Evolutionary conservation across 2,888 invertebrate genomes (phyloP), one percentile per base, ranked within the genome.

Genomic region (Dinocampus coccinellae): DNA sequence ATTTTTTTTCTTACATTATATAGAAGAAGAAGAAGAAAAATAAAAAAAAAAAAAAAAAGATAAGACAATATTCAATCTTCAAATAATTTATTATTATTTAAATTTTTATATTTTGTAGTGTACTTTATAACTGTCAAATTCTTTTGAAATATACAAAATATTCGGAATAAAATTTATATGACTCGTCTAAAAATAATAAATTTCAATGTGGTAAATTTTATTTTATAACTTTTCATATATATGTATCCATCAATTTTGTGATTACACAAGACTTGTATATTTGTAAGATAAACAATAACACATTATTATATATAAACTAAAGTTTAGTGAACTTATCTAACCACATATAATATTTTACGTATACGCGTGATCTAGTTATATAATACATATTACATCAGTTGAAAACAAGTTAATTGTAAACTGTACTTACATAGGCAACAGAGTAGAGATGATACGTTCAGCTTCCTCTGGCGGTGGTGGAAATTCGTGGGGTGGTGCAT

Each of bases 381-480:
- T 63, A 57, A 69, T 63, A 62, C 10, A 34, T 29, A 26, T n/a
- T n/a, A 47, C 16, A 47, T n/a, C 47, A 47, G 16, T 16, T 47
- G 16, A 16, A 47, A n/a, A 16, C 16, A n/a, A 16, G 47, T 47
- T 47, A 47, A 47, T 16, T 47, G 47, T 16, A 53, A 57, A 60
- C 63, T 68, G 60, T 33, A 88, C 88, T 89, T 89, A 94, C 94
- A 93, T 93, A 68, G 94, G 93, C 82, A 94, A 88, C 76, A 94
- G 89, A 67, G 93, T 93, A 71, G 93, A 92, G 79, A 94, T 94
- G 80, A 94, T 92, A 75, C 93, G 90, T 85, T 93, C 91, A 13
- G 94, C 94, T 87, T 93, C 93, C 85, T 94, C 93, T 0, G 93
- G 93, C 55, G 93, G 93, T 63, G 93, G 93, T 73, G 93, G 93